phyloP scores from a whole-genome alignment of 2,797 vertebrate genomes.

The Acropternis orthonyx region DNA sequence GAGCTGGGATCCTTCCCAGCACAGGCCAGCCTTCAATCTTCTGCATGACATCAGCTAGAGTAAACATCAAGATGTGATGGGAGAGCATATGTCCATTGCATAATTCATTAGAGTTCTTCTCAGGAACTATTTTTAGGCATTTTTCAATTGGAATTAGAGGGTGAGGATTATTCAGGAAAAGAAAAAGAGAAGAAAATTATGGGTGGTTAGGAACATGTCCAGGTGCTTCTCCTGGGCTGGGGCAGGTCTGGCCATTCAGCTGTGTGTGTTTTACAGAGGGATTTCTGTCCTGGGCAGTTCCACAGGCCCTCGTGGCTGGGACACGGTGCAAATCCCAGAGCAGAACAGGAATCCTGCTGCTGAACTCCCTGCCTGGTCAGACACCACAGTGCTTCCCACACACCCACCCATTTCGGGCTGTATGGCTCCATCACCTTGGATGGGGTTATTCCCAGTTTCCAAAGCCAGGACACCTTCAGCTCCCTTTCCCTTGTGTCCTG shows the following conservation, averaged over 20 bases:
- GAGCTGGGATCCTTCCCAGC: conserved; percentile 22
- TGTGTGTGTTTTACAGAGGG: neutral
- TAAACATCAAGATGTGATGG: neutral
- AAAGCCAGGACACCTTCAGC: accelerated
- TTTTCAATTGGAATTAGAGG: neutral
- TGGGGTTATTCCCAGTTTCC: neutral
- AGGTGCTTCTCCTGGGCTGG: neutral
- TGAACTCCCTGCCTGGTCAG: neutral
- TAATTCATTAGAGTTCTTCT: conserved; percentile 15
- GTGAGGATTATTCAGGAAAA: neutral
- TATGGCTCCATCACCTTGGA: neutral
- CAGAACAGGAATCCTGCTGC: neutral
- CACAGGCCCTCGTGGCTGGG: neutral
- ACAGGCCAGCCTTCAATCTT: conserved; percentile 1
- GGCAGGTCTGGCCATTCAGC: neutral
- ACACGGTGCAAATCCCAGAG: neutral
- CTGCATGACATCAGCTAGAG: conserved; percentile 17
- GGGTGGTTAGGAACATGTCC: neutral
- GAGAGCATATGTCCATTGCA: conserved; percentile 19
- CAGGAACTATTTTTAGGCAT: neutral
- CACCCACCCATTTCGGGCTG: neutral
- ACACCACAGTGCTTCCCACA: neutral
- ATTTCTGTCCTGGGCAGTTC: neutral
- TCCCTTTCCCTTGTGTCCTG: neutral
- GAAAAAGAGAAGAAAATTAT: neutral